A percentile compares a stretch with the other conserved stretches of the same genome.
phyloP scores from a whole-genome alignment of 2,888 invertebrate species.

The Drosophila meridionalis region DNA sequence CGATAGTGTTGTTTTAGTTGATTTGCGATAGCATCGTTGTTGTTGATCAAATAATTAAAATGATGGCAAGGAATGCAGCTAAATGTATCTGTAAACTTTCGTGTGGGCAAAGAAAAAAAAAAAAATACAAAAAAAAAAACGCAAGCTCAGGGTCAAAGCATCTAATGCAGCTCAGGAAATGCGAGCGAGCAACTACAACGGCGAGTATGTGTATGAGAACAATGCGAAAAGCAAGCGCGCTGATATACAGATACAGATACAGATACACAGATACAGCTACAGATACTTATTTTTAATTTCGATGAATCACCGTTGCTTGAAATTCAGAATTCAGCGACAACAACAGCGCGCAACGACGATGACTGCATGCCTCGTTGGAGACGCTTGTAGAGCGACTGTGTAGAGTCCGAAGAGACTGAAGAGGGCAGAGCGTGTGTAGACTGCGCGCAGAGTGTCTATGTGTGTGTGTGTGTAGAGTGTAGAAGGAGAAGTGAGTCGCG shows the following conservation, averaged over 20 bases:
- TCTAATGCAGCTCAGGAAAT: constrained; percentile 58
- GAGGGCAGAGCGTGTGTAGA: constrained; percentile 5
- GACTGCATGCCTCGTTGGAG: constrained; percentile 79
- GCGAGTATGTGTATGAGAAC: constrained; percentile 32
- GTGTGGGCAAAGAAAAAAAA: constrained; percentile 4
- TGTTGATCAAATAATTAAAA: constrained; percentile 42
- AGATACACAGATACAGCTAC: constrained; percentile 26
- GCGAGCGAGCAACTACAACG: constrained; percentile 29
- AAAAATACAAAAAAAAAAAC: neutral
- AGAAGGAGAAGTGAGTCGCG: constrained; percentile 6
- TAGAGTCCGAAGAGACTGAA: constrained; percentile 1
- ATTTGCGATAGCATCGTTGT: constrained; percentile 16
- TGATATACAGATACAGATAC: constrained; percentile 53
- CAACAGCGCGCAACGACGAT: constrained; percentile 40
- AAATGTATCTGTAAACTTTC: constrained; percentile 41
- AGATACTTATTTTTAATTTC: constrained; percentile 79
- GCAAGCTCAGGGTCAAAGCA: constrained; percentile 44
- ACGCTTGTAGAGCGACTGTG: constrained; percentile 33
- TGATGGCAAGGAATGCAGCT: constrained; percentile 37
- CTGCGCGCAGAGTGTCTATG: neutral
- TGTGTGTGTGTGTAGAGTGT: constrained; percentile 4
- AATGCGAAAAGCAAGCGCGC: constrained; percentile 61
- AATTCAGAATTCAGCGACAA: constrained; percentile 56
- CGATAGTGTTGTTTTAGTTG: constrained; percentile 16
- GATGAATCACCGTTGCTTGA: constrained; percentile 74